A percentile compares a stretch with the other conserved stretches of the same genome.
phyloP scores from a whole-genome alignment of 2,113 vertebrate genomes.

The Gymnarchus niloticus region DNA sequence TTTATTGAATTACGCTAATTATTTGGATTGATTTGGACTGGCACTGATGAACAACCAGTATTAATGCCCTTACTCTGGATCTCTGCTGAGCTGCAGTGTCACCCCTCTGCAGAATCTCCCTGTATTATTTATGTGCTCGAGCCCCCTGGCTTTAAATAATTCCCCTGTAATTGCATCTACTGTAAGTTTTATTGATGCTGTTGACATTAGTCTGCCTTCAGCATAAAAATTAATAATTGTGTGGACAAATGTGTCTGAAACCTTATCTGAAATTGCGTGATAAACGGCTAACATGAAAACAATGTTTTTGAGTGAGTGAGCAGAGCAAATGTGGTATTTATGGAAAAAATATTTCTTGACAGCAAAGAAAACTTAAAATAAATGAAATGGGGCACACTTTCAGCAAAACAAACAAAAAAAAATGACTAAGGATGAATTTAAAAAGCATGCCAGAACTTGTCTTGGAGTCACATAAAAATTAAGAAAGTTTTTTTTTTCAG shows the following conservation, averaged over 20 bases:
- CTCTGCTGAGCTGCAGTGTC: constrained; percentile 29
- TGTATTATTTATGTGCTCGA: constrained; percentile 50
- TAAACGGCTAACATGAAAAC: constrained; percentile 42
- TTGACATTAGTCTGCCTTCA: constrained; percentile 41
- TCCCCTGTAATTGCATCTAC: constrained; percentile 55
- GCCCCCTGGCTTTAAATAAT: constrained; percentile 52
- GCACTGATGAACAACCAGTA: constrained; percentile 15
- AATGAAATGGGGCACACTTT: constrained; percentile 32
- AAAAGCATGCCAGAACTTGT: constrained; percentile 26
- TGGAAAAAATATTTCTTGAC: constrained; percentile 41
- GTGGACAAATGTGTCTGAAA: constrained; percentile 50
- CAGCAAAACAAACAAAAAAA: constrained; percentile 27
- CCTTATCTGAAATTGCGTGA: constrained; percentile 41
- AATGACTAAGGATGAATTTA: neutral
- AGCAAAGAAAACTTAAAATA: constrained; percentile 39
- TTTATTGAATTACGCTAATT: constrained; percentile 5
- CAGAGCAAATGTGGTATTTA: constrained; percentile 52
- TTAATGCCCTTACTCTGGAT: constrained; percentile 4
- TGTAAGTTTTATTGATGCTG: constrained; percentile 48
- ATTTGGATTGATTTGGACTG: constrained; percentile 8
- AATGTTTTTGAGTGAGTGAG: constrained; percentile 48
- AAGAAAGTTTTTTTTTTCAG: neutral
- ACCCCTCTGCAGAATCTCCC: constrained; percentile 22
- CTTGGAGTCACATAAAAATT: neutral
- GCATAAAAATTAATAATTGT: constrained; percentile 53